Base-by-base conservation (phyloP, 2,113 vertebrate species). In the Sinocyclocheilus rhinocerous region DNA sequence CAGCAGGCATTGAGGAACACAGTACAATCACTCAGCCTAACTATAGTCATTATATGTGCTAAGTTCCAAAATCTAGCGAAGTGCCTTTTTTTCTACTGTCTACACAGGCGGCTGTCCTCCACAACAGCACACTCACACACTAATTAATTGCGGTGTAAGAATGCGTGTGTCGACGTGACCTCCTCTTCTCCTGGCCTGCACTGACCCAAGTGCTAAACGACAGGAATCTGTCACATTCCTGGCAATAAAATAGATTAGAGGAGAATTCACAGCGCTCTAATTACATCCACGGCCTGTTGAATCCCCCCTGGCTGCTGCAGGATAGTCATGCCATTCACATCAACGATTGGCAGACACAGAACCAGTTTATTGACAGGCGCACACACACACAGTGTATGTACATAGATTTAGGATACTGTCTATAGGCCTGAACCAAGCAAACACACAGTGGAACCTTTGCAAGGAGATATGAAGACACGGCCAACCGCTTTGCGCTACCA, bases 161-260 rank as follows among this genome's bases (percentile, higher is more conserved):
- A 87, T 52, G 59, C 59, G 75, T 84, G 79, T 84, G 84, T 89
- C 75, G 87, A 83, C 75, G 80, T 87, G 45, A 90, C 89, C 90
- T 81, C 86, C 90, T 81, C 86, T 85, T 72, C 89, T 76, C 11
- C 59, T 33, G 90, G 89, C 89, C 90, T 73, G 81, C 20, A 12
- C 45, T 87, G 88, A 92, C 88, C 90, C 69, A 61, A 67, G 70
- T 86, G 83, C 84, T 87, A 87, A 87, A 89, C 88, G 89, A 87
- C 88, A 88, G 89, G 76, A 83, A 72, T 85, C 90, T 92, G 90
- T 93, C 91, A 92, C 91, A 92, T 92, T 93, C 91, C 90, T 90
- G 80, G 80, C 88, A 87, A 72, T 87, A 82, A 82, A 89, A 85
- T 87, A 91, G 91, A 94, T 92, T 90, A 92, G 88, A 89, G 69